phyloP scores from a whole-genome alignment of 2,888 invertebrate genomes.

The Pachymerium ferrugineum region DNA sequence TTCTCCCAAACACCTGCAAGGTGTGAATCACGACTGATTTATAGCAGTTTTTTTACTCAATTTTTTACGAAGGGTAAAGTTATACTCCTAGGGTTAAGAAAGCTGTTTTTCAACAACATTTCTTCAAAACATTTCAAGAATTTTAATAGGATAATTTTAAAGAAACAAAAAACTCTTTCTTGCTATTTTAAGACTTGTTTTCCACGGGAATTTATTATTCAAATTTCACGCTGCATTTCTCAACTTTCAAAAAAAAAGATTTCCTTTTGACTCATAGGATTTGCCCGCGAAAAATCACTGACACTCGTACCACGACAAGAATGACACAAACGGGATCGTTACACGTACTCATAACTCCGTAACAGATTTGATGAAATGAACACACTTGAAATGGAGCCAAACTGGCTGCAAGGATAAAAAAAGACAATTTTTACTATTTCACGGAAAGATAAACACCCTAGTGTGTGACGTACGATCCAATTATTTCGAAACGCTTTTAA shows the following conservation, averaged over 20 bases:
- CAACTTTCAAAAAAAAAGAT: too few species aligned
- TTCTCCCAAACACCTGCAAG: slow-evolving; percentile 20
- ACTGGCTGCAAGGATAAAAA: not conserved
- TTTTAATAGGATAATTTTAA: too few species aligned
- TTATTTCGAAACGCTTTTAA: too few species aligned
- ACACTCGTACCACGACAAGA: too few species aligned
- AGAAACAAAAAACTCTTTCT: too few species aligned
- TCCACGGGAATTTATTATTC: not conserved
- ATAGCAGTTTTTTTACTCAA: slow-evolving; percentile 8
- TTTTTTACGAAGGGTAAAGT: not conserved
- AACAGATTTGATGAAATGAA: not conserved
- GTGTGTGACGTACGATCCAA: too few species aligned
- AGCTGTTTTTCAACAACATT: slow-evolving; percentile 3
- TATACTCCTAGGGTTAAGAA: not conserved
- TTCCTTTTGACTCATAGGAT: not conserved
- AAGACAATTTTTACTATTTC: not conserved
- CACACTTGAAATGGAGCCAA: not conserved
- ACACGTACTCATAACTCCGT: not conserved
- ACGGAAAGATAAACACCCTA: not conserved
- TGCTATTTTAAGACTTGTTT: not conserved
- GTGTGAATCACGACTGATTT: slow-evolving; percentile 22
- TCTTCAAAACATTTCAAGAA: too few species aligned
- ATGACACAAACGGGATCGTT: not conserved
- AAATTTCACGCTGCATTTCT: not conserved
- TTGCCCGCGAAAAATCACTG: not conserved